These are phyloP conservation scores for Drosophila imparisetae DNA, from an alignment of 2,888 invertebrate species.

Conservation along the genomic window DNA sequence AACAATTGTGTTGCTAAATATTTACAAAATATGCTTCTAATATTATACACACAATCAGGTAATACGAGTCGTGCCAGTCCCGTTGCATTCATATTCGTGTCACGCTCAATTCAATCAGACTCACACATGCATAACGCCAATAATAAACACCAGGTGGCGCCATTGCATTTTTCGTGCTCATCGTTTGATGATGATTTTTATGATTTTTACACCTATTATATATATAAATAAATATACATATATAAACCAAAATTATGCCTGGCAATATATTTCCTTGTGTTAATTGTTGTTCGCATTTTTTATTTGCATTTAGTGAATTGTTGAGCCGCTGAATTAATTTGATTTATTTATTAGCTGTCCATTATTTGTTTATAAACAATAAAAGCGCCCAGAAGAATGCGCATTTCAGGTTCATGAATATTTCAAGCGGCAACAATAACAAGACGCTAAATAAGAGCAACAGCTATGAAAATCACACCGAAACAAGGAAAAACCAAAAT, in stretches of 20 bases:
- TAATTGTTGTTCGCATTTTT: background rate
- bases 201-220: slow-evolving; percentile 5
- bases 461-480: slow-evolving; percentile 44
- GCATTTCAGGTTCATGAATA: slow-evolving; percentile 77
- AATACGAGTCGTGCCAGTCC: background rate
- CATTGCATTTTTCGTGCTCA: slow-evolving; percentile 5
- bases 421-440: slow-evolving; percentile 55
- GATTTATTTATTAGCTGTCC: slow-evolving; percentile 78
- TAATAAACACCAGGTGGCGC: slow-evolving; percentile 8
- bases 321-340: slow-evolving; percentile 54
- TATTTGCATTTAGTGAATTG: slow-evolving; percentile 21
- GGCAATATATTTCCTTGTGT: slow-evolving; percentile 12
- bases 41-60: background rate
- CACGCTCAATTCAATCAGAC: background rate
- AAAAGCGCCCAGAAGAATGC: slow-evolving; percentile 67
- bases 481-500: slow-evolving; percentile 55
- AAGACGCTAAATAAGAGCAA: slow-evolving; percentile 29
- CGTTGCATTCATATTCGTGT: background rate
- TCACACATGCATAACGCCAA: background rate
- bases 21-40: background rate
- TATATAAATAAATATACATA: background rate
- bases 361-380: slow-evolving; percentile 80
- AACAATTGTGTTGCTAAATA: background rate
- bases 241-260: slow-evolving; percentile 2
- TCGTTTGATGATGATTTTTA: slow-evolving; percentile 30